Percentiles rank a stretch among this genome's conserved stretches.
Evolutionary conservation across 2,888 invertebrate species (phyloP).

Genomic region (Ischnura elegans): DNA sequence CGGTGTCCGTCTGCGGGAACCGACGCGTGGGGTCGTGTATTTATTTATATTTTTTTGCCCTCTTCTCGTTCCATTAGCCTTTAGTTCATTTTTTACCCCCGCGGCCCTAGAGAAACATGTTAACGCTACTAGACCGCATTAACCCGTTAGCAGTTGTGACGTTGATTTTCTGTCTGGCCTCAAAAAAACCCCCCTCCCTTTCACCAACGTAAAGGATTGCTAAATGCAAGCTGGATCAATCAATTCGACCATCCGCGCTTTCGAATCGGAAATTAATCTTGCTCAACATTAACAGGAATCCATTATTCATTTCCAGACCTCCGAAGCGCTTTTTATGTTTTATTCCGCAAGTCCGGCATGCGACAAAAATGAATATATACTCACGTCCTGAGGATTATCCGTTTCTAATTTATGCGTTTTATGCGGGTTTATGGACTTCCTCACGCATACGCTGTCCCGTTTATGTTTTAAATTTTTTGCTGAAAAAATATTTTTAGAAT

Average conservation of each 20-base stretch:
- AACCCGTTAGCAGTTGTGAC: conserved; percentile 31
- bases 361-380: neutral
- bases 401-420: neutral
- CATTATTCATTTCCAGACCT: conserved; percentile 18
- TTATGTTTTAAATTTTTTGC: neutral
- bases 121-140: conserved; percentile 16
- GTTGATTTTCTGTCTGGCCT: neutral
- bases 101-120: neutral
- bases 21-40: neutral
- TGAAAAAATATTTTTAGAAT: too few species aligned
- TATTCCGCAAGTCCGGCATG: neutral
- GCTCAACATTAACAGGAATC: conserved; percentile 35
- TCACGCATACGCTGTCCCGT: neutral
- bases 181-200: neutral
- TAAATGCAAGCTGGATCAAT: neutral
- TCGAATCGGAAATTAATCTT: conserved; percentile 12
- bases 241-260: neutral
- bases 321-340: neutral
- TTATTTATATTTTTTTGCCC: neutral
- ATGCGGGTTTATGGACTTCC: neutral
- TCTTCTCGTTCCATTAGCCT: conserved; percentile 26
- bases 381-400: neutral
- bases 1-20: neutral
- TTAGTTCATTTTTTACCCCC: neutral
- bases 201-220: neutral